These are phyloP conservation scores for Brotula barbata DNA, from an alignment of 2,797 vertebrate genomes.

Conservation along the genomic window DNA sequence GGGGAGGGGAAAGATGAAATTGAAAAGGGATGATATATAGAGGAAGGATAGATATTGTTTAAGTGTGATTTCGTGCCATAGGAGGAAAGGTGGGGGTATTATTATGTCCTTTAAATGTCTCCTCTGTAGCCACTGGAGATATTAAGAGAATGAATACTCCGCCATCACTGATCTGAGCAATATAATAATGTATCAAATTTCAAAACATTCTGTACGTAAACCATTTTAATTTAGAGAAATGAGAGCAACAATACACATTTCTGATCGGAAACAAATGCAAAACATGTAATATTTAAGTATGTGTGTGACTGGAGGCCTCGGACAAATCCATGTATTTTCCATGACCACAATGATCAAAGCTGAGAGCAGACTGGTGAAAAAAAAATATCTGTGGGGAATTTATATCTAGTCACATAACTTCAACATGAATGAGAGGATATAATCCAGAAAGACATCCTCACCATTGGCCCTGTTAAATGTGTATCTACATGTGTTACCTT, in stretches of 20 bases:
- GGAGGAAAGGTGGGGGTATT: conserved; percentile 21
- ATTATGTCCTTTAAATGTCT: conserved; percentile 35
- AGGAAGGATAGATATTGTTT: conserved; percentile 16
- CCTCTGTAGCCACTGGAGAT: conserved; percentile 7
- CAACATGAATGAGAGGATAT: background rate
- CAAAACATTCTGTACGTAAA: too few species aligned
- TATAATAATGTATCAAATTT: too few species aligned
- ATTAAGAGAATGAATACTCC: conserved; percentile 12
- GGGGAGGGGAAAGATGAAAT: conserved; percentile 59
- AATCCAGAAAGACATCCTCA: conserved; percentile 2
- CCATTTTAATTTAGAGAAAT: too few species aligned
- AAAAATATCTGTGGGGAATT: too few species aligned
- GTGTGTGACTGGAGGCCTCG: conserved; percentile 26
- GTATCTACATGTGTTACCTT: conserved; percentile 30
- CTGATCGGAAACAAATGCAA: too few species aligned
- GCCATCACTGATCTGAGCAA: background rate
- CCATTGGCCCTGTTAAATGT: background rate
- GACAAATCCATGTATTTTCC: background rate
- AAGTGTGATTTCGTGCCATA: conserved; percentile 35
- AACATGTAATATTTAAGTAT: too few species aligned
- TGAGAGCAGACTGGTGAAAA: background rate
- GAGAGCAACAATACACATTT: too few species aligned
- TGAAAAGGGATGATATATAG: conserved; percentile 59
- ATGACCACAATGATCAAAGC: too few species aligned
- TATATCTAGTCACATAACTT: background rate